These are phyloP conservation scores for Minunthozetes semirufus DNA, from an alignment of 2,888 invertebrate genomes.

Conservation along the genomic window DNA sequence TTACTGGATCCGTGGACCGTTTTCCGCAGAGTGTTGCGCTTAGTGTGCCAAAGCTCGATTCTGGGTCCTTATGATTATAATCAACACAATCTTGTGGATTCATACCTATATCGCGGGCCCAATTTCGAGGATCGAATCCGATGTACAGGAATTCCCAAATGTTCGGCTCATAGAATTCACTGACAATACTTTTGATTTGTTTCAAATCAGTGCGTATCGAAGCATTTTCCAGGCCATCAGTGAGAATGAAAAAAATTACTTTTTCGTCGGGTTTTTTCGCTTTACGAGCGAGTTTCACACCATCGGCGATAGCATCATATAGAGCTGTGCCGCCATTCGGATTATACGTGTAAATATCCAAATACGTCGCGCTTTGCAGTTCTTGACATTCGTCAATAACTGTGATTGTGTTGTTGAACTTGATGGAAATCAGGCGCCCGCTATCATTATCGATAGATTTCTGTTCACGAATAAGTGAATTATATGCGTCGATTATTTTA, in stretches of 20 bases:
- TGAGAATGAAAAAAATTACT: conserved; percentile 14
- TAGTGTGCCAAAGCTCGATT: too few relatives aligned
- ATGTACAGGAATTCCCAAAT: conserved; percentile 13
- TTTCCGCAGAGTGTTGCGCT: too few relatives aligned
- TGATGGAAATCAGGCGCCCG: too few relatives aligned
- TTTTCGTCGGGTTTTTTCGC: neutral
- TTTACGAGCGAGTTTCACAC: neutral
- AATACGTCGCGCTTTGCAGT: neutral
- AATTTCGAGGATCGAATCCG: neutral
- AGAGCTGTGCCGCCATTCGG: conserved; percentile 1
- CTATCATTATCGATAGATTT: too few relatives aligned
- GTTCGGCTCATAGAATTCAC: neutral
- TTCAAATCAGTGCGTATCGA: neutral
- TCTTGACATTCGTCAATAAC: too few relatives aligned
- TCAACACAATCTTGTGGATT: neutral
- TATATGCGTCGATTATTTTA: conserved; percentile 35
- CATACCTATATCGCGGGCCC: neutral
- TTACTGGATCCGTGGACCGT: too few relatives aligned
- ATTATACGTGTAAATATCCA: neutral
- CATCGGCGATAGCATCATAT: neutral
- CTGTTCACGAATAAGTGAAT: too few relatives aligned
- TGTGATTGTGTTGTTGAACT: too few relatives aligned
- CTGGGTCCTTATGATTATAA: neutral
- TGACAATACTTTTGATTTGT: neutral
- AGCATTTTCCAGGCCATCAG: conserved; percentile 12